phyloP scores from a whole-genome alignment of 2,113 vertebrate species.

The Apistogramma diplotaenia region DNA sequence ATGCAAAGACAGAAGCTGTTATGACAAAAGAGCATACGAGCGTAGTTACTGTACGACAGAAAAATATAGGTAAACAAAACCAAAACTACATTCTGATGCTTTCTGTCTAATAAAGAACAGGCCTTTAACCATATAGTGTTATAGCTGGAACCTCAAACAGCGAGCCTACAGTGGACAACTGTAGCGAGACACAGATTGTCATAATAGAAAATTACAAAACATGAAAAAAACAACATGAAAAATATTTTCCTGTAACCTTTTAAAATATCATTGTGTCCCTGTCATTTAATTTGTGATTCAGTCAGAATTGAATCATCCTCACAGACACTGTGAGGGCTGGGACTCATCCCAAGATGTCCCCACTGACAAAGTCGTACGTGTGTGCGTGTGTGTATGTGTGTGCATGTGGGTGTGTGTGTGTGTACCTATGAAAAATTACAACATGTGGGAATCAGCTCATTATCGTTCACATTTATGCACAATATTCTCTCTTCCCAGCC shows the following conservation, averaged over 20 bases:
- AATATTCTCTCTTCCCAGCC: constrained; percentile 9
- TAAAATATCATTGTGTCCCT: background rate
- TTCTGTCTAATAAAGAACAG: background rate
- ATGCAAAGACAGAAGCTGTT: constrained; percentile 3
- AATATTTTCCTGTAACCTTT: background rate
- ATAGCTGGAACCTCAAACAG: background rate
- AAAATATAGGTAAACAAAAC: background rate
- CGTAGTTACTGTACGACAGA: background rate
- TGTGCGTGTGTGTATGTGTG: background rate
- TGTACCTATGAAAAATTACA: background rate
- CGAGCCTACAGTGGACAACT: background rate
- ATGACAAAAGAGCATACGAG: background rate
- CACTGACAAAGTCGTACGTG: background rate
- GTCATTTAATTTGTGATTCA: background rate
- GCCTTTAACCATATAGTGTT: background rate
- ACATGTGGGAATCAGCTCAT: constrained; percentile 43
- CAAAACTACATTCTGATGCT: background rate
- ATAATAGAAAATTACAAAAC: background rate
- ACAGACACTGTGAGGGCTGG: constrained; percentile 7
- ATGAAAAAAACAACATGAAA: background rate
- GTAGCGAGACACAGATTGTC: background rate
- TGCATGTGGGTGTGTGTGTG: background rate
- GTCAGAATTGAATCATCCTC: background rate
- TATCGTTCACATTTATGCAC: constrained; percentile 46
- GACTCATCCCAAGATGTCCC: constrained; percentile 5